Evolutionary conservation across 1,140 invertebrate species (phyloP).

Genomic region (Drosophila ercepeae): DNA sequence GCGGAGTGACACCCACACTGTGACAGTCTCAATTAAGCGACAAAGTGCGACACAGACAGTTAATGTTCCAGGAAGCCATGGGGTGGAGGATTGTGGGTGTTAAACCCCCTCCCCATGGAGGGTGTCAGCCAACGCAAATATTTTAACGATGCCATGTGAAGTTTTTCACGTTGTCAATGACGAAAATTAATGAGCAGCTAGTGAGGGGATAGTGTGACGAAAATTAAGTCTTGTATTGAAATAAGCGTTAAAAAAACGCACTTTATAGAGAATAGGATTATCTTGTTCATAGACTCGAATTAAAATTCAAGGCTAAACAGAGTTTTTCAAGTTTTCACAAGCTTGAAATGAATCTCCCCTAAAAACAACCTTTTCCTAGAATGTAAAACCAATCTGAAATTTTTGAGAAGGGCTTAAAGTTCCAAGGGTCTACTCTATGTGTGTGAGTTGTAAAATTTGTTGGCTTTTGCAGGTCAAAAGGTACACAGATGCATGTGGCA

Average conservation of each 20-base stretch:
- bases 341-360: too few species aligned
- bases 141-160: constrained; percentile 48
- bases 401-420: neutral
- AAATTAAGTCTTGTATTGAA: neutral
- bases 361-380: neutral
- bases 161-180: constrained; percentile 26
- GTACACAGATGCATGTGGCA: constrained; percentile 20
- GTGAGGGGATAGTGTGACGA: constrained; percentile 8
- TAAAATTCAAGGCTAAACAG: too few species aligned
- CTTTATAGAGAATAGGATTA: too few species aligned
- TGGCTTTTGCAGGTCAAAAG: constrained; percentile 17
- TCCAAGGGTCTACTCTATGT: neutral
- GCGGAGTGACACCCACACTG: constrained; percentile 21
- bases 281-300: too few species aligned
- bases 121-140: constrained; percentile 38
- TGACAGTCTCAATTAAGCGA: constrained; percentile 41
- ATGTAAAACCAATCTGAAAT: constrained; percentile 4
- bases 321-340: too few species aligned
- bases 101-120: constrained; percentile 1
- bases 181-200: constrained; percentile 3
- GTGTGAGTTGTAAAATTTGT: constrained; percentile 3
- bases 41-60: constrained; percentile 34
- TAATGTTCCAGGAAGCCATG: constrained; percentile 15
- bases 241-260: too few species aligned
- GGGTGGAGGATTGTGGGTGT: neutral